Evolutionary conservation across 1,140 invertebrate genomes (phyloP).

Genomic region (Pogonognathellus flavescens): DNA sequence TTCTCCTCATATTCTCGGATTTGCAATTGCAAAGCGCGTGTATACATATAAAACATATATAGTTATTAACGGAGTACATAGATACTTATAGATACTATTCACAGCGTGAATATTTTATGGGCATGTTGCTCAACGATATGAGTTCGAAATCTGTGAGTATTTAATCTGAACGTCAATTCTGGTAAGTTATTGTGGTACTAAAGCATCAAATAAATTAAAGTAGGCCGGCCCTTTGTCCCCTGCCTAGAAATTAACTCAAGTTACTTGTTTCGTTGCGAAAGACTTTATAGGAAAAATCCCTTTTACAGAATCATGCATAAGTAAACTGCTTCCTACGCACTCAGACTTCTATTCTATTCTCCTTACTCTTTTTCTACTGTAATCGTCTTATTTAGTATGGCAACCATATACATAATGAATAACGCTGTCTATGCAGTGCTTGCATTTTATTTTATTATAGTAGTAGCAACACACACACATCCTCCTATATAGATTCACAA

Average conservation of each 20-base stretch:
- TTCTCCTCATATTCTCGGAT: too few relatives aligned
- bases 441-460: background rate
- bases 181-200: background rate
- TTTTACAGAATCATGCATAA: constrained; percentile 18
- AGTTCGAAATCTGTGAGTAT: background rate
- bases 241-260: constrained; percentile 40
- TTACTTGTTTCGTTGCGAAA: constrained; percentile 39
- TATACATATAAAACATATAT: too few relatives aligned
- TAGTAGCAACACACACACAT: too few relatives aligned
- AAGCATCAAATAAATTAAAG: constrained; percentile 43
- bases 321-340: constrained; percentile 33
- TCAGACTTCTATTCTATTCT: background rate
- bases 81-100: too few relatives aligned
- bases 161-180: constrained; percentile 3
- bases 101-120: too few relatives aligned
- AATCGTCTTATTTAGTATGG: constrained; percentile 18
- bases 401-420: background rate
- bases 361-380: background rate
- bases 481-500: too few relatives aligned
- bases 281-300: constrained; percentile 44
- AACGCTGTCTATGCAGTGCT: background rate
- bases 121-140: too few relatives aligned
- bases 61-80: too few relatives aligned
- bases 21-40: too few relatives aligned
- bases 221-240: constrained; percentile 35